Evolutionary conservation across 30 jellyfish, hydroid and myxozoan genomes (phyloP).

Genomic region (Hydractinia symbiolongicarpus): DNA sequence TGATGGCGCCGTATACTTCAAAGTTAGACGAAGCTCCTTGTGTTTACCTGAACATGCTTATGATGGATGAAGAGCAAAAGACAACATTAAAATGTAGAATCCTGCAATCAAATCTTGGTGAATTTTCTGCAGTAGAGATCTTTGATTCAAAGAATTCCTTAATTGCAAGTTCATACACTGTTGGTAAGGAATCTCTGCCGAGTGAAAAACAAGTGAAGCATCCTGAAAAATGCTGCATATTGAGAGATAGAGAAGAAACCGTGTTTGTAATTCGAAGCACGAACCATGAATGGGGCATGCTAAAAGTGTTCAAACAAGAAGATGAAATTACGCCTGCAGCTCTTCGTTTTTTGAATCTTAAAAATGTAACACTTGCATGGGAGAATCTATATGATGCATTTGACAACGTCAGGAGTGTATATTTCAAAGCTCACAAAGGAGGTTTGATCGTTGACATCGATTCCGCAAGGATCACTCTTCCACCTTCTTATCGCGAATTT

Average conservation of each 20-base stretch:
- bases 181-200: slow-evolving; percentile 42
- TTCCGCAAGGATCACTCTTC: neutral
- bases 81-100: slow-evolving; percentile 26
- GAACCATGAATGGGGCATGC: slow-evolving; percentile 31
- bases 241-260: slow-evolving; percentile 14
- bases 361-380: slow-evolving; percentile 11
- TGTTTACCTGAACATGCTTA: neutral
- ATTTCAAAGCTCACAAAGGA: slow-evolving; percentile 10
- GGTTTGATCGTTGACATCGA: slow-evolving; percentile 6
- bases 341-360: slow-evolving; percentile 14
- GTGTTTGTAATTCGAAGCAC: slow-evolving; percentile 32
- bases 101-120: slow-evolving; percentile 20
- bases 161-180: slow-evolving; percentile 25
- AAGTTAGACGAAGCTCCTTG: slow-evolving; percentile 32
- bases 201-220: slow-evolving; percentile 7
- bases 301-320: slow-evolving; percentile 16
- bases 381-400: slow-evolving; percentile 3
- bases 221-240: slow-evolving; percentile 24
- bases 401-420: neutral
- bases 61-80: neutral
- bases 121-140: slow-evolving; percentile 29
- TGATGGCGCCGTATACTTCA: slow-evolving; percentile 29
- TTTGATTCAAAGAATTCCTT: slow-evolving; percentile 6
- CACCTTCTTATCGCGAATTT: slow-evolving; percentile 15
- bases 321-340: slow-evolving; percentile 8